These are phyloP conservation scores for Eospalax fontanierii DNA, from an alignment of 2,797 vertebrate genomes.

Conservation along the genomic window DNA sequence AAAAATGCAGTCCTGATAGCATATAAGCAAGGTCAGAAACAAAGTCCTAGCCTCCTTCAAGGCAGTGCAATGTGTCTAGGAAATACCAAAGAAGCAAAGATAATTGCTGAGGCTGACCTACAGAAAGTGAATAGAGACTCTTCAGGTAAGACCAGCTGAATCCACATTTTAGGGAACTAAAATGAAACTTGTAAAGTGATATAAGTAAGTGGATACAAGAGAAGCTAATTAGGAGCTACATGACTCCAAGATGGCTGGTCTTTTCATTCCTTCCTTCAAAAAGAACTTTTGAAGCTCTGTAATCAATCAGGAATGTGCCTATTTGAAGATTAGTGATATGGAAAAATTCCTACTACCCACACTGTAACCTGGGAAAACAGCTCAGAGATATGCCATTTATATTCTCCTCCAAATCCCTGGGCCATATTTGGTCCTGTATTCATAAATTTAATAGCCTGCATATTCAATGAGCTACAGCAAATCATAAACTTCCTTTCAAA, in stretches of 20 bases:
- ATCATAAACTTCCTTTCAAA: constrained; percentile 75
- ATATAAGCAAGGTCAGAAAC: neutral
- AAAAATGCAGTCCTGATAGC: neutral
- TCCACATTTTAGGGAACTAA: neutral
- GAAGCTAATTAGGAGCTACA: neutral
- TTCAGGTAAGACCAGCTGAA: neutral
- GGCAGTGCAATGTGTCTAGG: neutral
- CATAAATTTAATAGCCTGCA: constrained; percentile 58
- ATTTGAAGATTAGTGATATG: neutral
- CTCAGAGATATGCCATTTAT: neutral
- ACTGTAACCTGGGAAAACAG: neutral
- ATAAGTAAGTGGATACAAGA: neutral
- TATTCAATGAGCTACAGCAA: constrained; percentile 36
- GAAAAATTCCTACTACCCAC: neutral
- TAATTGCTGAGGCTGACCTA: neutral
- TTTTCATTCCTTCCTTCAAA: neutral
- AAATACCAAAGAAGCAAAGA: neutral
- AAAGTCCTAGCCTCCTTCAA: neutral
- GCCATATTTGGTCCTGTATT: constrained; percentile 3
- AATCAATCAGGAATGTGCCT: neutral
- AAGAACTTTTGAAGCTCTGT: neutral
- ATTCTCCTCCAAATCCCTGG: constrained; percentile 6
- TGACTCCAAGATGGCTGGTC: neutral
- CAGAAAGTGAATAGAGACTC: neutral
- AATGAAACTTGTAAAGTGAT: neutral